phyloP scores from a whole-genome alignment of 2,888 invertebrate genomes.

The Diaphora mendica region DNA sequence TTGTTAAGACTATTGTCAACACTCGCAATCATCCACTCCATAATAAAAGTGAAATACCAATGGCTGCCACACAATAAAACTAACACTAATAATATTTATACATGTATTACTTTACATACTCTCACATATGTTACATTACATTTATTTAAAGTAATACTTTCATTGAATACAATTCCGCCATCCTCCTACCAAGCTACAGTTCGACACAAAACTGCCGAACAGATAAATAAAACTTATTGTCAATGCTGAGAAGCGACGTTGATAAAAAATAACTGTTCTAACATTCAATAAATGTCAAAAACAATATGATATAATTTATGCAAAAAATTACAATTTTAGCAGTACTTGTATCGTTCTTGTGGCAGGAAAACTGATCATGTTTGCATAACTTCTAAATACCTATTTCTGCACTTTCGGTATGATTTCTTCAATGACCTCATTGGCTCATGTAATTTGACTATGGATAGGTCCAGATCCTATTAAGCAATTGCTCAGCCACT shows the following conservation, averaged over 20 bases:
- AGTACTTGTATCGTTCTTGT: constrained; percentile 32
- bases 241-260: constrained; percentile 36
- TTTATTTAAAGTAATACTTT: constrained; percentile 77
- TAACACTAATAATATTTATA: constrained; percentile 57
- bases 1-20: neutral
- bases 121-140: constrained; percentile 57
- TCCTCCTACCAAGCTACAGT: constrained; percentile 31
- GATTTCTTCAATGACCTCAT: neutral
- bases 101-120: constrained; percentile 63
- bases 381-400: constrained; percentile 14
- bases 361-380: constrained; percentile 20
- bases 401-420: neutral
- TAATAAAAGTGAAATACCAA: constrained; percentile 45
- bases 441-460: no score
- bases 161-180: constrained; percentile 71
- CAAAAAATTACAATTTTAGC: constrained; percentile 36
- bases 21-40: constrained; percentile 5
- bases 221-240: constrained; percentile 46
- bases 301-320: constrained; percentile 19
- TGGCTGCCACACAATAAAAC: constrained; percentile 50
- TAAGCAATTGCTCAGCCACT: neutral
- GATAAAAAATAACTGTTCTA: constrained; percentile 37
- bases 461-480: neutral
- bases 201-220: constrained; percentile 31
- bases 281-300: constrained; percentile 35